Evolutionary conservation across 2,888 invertebrate genomes (phyloP), one percentile per base, ranked within the genome.

Genomic region (Piscicola geometra): DNA sequence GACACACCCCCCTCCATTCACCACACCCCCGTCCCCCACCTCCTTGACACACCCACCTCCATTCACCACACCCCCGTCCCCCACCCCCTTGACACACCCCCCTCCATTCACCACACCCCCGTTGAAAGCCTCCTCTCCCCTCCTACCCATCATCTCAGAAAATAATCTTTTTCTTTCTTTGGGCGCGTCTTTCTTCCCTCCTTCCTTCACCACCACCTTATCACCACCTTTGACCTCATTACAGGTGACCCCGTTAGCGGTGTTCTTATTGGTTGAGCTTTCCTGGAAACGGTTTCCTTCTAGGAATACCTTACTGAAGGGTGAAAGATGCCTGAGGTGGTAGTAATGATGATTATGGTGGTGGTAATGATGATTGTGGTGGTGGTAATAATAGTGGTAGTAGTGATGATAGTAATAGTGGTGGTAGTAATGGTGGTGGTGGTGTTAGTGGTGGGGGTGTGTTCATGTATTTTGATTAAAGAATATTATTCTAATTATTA

Each of bases 261-360:
- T 25, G 25, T 56, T 56, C 15, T 56, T 25, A n/a, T 3, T 25
- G 25, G n/a, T 25, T 3, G 5, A n/a, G 25, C 69, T 69, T 36
- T 47, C 36, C 3, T 33, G 36, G 41, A 25, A 41, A 41, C 41
- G 25, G 30, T 69, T 47, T 21, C 71, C 76, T 41, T 75, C 74
- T 18, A 76, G 36, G 47, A 76, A 76, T 1, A 76, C 76, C 67
- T 75, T 76, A 64, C 76, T 76, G 64, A 76, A 76, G 32, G 75
- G 76, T 36, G 75, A 70, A n/a, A 76, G 75, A 30, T 76, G 76
- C 30, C 76, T 76, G 64, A 35, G 28, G 18, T 67, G 30, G 9
- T 35, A 21, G n/a, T 56, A 5, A 56, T 56, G n/a, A 56, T 56
- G 25, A 25, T 25, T 3, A 21, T 25, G 25, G 25, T 56, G 60